Percentiles rank a stretch among this genome's conserved stretches.
These are phyloP conservation scores for Protophormia terraenovae DNA, from an alignment of 2,888 invertebrate genomes.

Conservation along the genomic window DNA sequence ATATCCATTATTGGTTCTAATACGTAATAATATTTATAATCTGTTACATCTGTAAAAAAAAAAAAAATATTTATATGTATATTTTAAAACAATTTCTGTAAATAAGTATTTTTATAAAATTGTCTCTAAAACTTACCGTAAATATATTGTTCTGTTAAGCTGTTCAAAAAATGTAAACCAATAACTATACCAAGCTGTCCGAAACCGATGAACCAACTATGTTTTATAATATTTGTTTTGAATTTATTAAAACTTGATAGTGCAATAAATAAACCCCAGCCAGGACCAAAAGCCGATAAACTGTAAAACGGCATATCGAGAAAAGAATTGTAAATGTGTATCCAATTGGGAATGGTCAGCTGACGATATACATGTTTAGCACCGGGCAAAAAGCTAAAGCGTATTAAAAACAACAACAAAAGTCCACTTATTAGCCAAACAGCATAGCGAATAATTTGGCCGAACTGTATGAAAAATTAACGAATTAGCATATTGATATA, in stretches of 20 bases:
- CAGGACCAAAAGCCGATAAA: constrained; percentile 91
- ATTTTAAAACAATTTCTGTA: no score
- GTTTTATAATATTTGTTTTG: constrained; percentile 85
- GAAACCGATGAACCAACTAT: constrained; percentile 74
- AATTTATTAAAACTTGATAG: constrained; percentile 91
- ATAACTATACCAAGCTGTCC: constrained; percentile 73
- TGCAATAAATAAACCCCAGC: constrained; percentile 91
- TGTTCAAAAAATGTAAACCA: constrained; percentile 85
- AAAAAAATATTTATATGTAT: no score
- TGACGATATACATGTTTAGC: constrained; percentile 67
- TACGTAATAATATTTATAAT: no score
- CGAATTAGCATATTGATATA: no score
- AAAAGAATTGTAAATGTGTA: constrained; percentile 13
- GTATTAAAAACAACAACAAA: constrained; percentile 70
- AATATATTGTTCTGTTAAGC: constrained; percentile 85
- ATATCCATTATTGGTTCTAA: no score
- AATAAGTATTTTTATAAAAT: no score
- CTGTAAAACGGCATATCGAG: constrained; percentile 68
- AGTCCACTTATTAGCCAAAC: constrained; percentile 68
- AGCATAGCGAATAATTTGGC: constrained; percentile 71
- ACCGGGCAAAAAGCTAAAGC: constrained; percentile 74
- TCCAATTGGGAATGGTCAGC: constrained; percentile 15
- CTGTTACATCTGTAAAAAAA: no score
- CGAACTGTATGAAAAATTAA: constrained; percentile 73
- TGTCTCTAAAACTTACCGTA: constrained; percentile 15